These are phyloP conservation scores for Romanogobio albipinnatus DNA, from an alignment of 2,113 vertebrate genomes.

Conservation along the genomic window DNA sequence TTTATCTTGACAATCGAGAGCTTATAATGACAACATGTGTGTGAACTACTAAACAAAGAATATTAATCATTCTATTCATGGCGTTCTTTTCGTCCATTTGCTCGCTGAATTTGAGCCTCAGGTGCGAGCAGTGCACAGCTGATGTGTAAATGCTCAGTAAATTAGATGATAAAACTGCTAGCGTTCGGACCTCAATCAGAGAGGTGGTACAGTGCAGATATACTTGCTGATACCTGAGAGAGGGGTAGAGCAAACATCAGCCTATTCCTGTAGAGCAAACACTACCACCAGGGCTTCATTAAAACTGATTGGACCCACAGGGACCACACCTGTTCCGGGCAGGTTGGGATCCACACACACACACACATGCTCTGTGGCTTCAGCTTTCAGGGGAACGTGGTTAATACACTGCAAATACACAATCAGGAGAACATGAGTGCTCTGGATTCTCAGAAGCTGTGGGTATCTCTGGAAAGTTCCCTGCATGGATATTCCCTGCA, in stretches of 20 bases:
- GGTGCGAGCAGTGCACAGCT: not conserved
- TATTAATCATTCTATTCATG: not conserved
- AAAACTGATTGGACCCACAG: slow-evolving; percentile 80
- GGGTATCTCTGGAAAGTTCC: slow-evolving; percentile 24
- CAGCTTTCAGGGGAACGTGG: slow-evolving; percentile 34
- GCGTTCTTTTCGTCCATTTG: not conserved
- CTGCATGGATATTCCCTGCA: slow-evolving; percentile 15
- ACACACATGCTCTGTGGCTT: slow-evolving; percentile 36
- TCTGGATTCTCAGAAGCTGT: slow-evolving; percentile 42
- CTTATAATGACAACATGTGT: not conserved
- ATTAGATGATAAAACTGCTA: slow-evolving; percentile 5
- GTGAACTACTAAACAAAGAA: not conserved
- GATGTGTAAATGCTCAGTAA: not conserved
- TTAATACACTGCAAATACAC: slow-evolving; percentile 46
- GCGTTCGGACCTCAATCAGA: slow-evolving; percentile 42
- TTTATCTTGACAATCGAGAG: not conserved
- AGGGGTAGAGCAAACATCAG: slow-evolving; percentile 48
- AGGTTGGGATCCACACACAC: slow-evolving; percentile 69
- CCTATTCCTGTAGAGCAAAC: slow-evolving; percentile 51
- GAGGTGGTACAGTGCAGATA: slow-evolving; percentile 35
- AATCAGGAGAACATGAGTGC: slow-evolving; percentile 25
- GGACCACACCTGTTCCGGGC: slow-evolving; percentile 78
- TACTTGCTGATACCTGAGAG: slow-evolving; percentile 56
- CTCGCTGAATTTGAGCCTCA: not conserved
- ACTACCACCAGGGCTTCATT: slow-evolving; percentile 79